Conservation (phyloP, 2,797 vertebrate species). For the Lithobates sylvaticus region DNA sequence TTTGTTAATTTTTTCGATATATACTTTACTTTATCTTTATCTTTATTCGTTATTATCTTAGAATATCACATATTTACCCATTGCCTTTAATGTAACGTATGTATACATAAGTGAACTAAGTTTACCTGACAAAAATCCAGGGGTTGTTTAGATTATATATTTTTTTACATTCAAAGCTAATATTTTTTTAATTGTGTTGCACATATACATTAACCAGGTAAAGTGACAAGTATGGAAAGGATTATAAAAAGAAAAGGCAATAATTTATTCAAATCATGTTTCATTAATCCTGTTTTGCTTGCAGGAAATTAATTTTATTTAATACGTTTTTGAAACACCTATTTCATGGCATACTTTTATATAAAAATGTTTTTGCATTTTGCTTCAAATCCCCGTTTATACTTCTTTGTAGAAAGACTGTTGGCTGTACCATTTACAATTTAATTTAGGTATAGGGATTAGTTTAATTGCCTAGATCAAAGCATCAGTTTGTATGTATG, state of each 20-base stretch:
- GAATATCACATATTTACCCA: background rate
- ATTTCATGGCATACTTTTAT: slow-evolving; percentile 41
- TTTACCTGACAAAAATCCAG: too few species aligned
- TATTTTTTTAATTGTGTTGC: background rate
- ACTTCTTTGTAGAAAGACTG: slow-evolving; percentile 44
- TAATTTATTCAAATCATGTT: slow-evolving; percentile 28
- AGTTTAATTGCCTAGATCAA: slow-evolving; percentile 61
- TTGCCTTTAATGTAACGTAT: too few species aligned
- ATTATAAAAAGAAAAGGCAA: slow-evolving; percentile 7
- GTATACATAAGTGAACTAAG: too few species aligned
- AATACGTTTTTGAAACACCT: slow-evolving; percentile 34
- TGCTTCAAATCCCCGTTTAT: slow-evolving; percentile 33
- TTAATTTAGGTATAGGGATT: slow-evolving; percentile 61
- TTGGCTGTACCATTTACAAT: slow-evolving; percentile 57
- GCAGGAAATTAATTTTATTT: slow-evolving; percentile 33
- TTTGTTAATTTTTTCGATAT: too few species aligned
- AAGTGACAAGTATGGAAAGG: background rate
- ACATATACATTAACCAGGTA: background rate
- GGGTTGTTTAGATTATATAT: too few species aligned
- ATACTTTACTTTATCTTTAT: too few species aligned
- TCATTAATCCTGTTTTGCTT: slow-evolving; percentile 43
- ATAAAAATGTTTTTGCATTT: slow-evolving; percentile 37
- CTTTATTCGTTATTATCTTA: too few species aligned
- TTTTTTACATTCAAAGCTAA: too few species aligned
- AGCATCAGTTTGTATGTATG: slow-evolving; percentile 56